These are phyloP conservation scores for Halichondria panicea DNA, from an alignment of 37 sponge, comb jelly and placozoan species.

Conservation along the genomic window DNA sequence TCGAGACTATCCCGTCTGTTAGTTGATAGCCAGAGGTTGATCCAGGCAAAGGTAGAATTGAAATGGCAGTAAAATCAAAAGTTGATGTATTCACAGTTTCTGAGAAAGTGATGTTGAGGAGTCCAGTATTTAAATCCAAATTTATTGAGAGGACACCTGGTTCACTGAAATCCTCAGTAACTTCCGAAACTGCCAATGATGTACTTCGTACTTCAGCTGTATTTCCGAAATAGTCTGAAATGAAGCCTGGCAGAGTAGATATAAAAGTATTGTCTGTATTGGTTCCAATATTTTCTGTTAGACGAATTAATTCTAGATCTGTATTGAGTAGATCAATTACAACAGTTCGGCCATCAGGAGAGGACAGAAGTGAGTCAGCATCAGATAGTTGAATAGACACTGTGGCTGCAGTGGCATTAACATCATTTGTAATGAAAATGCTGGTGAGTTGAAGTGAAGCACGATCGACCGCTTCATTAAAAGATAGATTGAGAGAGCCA, in stretches of 20 bases:
- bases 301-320: conserved; percentile 54
- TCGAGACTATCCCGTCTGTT: conserved; percentile 26
- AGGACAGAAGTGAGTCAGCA: conserved; percentile 12
- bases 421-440: conserved; percentile 60
- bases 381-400: conserved; percentile 41
- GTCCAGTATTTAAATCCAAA: conserved; percentile 74
- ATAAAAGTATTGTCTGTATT: conserved; percentile 61
- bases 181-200: conserved; percentile 31
- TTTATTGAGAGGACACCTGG: conserved; percentile 50
- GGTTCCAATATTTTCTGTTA: conserved; percentile 50
- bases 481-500: conserved; percentile 68
- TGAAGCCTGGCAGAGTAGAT: conserved; percentile 32
- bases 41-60: conserved; percentile 23
- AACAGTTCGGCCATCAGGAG: conserved; percentile 55
- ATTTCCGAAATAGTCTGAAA: conserved; percentile 71
- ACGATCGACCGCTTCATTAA: conserved; percentile 59
- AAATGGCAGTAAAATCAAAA: conserved; percentile 49
- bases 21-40: conserved; percentile 44
- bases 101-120: conserved; percentile 77
- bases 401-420: conserved; percentile 13
- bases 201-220: conserved; percentile 17
- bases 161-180: conserved; percentile 54
- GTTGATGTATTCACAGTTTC: conserved; percentile 75
- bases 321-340: conserved; percentile 29
- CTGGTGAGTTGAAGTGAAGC: conserved; percentile 26